phyloP scores from a whole-genome alignment of 2,113 vertebrate species.

The Collichthys lucidus region DNA sequence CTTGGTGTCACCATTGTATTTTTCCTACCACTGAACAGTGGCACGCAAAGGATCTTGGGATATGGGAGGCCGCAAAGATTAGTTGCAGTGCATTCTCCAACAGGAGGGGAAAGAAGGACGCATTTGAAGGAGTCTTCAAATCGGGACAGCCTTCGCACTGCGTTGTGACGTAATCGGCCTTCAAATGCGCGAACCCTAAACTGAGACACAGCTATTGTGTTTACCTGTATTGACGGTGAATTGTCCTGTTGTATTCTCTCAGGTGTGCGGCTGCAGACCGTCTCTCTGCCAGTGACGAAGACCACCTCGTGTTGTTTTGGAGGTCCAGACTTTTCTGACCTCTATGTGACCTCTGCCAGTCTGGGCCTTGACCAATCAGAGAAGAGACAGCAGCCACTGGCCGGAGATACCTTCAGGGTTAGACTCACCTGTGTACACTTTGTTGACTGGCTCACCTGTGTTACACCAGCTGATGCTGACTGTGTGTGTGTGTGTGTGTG shows the following conservation, averaged over 20 bases:
- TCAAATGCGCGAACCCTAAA: too few species aligned
- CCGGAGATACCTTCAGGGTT: conserved; percentile 91
- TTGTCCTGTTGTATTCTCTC: neutral
- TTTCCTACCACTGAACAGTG: too few species aligned
- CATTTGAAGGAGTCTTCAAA: too few species aligned
- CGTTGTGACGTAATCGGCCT: too few species aligned
- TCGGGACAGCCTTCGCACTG: too few species aligned
- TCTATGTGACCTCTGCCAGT: conserved; percentile 91
- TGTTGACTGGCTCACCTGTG: neutral
- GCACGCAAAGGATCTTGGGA: too few species aligned
- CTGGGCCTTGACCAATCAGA: conserved; percentile 83
- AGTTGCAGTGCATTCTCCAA: too few species aligned
- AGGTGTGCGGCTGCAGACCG: conserved; percentile 91
- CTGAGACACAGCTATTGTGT: too few species aligned
- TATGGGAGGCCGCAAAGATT: too few species aligned
- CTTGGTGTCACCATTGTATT: too few species aligned
- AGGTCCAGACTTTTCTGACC: conserved; percentile 91
- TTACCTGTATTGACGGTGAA: neutral
- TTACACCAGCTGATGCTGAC: neutral
- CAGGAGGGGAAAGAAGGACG: too few species aligned
- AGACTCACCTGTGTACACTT: conserved; percentile 1
- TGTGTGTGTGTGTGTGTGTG: neutral
- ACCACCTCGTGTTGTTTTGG: conserved; percentile 96
- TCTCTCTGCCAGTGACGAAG: conserved; percentile 89
- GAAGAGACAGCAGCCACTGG: conserved; percentile 83